Evolutionary conservation across 2,797 vertebrate genomes (phyloP), one percentile per base, ranked within the genome.

Genomic region (Distichodus sexfasciatus): DNA sequence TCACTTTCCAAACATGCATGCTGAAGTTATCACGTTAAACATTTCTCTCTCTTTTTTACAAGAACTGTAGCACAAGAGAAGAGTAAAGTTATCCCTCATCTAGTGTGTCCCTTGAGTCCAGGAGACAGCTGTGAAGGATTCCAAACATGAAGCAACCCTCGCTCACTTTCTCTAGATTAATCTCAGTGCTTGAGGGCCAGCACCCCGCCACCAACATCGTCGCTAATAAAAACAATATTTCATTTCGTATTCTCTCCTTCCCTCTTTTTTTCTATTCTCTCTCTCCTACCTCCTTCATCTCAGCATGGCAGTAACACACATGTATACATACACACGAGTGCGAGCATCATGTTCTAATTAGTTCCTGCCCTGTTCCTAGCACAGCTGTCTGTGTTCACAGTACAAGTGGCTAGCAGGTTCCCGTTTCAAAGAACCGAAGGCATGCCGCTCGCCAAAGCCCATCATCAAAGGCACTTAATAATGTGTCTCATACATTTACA

Each of bases 361-460:
- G 88, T 86, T 89, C 87, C 87, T 86, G 86, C 81, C 79, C 81
- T 83, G 65, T 67, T 84, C 86, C 69, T 75, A 74, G 57, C 79
- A 79, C 89, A 91, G 88, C 89, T 91, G 89, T 89, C 66, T 77
- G 82, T 79, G 82, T 81, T 87, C 81, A 71, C 69, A 23, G 59
- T 86, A 90, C 89, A 89, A 90, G 89, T 91, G 90, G 88, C 80
- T 63, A 88, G 87, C 89, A 89, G 88, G 87, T 90, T 90, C 87
- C 84, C 82, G 82, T 89, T 91, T 90, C 87, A 90, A 90, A 91
- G 88, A 74, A 64, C 69, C 82, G 84, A 77, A 82, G 71, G 69
- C 85, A 90, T 90, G 90, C 87, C 78, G 76, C 57, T 69, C 31
- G 61, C 77, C 81, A 84, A 81, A 84, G 80, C 79, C 66, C 81